A percentile compares a stretch with the other conserved stretches of the same genome.
Evolutionary conservation across 1,140 invertebrate species (phyloP).

Genomic region (Drosophila virilis): DNA sequence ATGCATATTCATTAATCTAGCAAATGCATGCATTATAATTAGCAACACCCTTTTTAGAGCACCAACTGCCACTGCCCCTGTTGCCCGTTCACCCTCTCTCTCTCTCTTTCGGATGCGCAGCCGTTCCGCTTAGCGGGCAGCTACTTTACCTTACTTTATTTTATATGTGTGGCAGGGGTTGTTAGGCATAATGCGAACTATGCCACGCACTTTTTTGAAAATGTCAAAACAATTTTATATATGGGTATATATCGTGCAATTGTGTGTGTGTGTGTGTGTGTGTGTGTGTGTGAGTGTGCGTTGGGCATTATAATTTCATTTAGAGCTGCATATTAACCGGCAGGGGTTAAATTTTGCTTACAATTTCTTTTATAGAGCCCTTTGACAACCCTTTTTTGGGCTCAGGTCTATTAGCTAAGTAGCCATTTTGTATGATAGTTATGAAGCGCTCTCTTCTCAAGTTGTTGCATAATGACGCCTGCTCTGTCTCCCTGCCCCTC

Average conservation of each 20-base stretch:
- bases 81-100: constrained; percentile 2
- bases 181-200: constrained; percentile 42
- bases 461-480: constrained; percentile 67
- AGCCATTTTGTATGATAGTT: constrained; percentile 71
- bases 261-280: constrained; percentile 34
- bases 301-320: constrained; percentile 77
- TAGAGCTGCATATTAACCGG: constrained; percentile 50
- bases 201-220: constrained; percentile 65
- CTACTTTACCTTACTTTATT: constrained; percentile 12
- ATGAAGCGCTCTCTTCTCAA: constrained; percentile 14
- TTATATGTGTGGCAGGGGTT: constrained; percentile 46
- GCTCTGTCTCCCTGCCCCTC: constrained; percentile 6
- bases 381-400: constrained; percentile 46
- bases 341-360: constrained; percentile 70
- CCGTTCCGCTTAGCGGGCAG: constrained; percentile 59
- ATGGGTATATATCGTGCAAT: constrained; percentile 9
- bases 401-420: constrained; percentile 76
- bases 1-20: constrained; percentile 59
- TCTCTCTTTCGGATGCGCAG: constrained; percentile 37
- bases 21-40: constrained; percentile 76
- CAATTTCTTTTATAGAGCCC: constrained; percentile 36
- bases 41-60: constrained; percentile 61
- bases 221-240: constrained; percentile 80
- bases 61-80: neutral
- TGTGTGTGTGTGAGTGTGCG: constrained; percentile 29